A percentile compares a stretch with the other conserved stretches of the same genome.
Conservation (phyloP, 2,888 invertebrate genomes). For the Aphidius colemani region DNA sequence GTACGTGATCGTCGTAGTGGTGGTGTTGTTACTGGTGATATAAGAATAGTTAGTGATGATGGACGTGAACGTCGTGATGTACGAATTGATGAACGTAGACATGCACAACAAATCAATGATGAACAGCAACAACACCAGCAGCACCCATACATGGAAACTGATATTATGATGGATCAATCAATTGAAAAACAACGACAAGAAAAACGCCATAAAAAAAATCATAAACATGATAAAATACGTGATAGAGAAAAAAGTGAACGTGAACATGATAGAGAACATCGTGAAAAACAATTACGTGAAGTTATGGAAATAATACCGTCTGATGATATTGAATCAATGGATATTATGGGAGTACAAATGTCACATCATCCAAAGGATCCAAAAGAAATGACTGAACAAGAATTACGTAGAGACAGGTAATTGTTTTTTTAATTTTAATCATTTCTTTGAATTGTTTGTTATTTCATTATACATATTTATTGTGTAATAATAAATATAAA, state of each 20-base stretch:
- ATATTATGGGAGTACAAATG: slow-evolving; percentile 48
- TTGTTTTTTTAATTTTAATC: slow-evolving; percentile 9
- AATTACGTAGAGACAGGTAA: slow-evolving; percentile 65
- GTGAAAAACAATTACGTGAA: slow-evolving; percentile 52
- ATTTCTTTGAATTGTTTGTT: neutral
- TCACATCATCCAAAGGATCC: slow-evolving; percentile 47
- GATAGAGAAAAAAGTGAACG: slow-evolving; percentile 60
- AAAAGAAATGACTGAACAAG: slow-evolving; percentile 58
- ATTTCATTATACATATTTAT: slow-evolving; percentile 18
- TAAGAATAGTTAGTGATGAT: slow-evolving; percentile 37
- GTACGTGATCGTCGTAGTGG: slow-evolving; percentile 38
- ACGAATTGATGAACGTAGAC: neutral
- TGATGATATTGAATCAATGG: slow-evolving; percentile 56
- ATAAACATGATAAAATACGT: slow-evolving; percentile 65
- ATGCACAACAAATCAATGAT: slow-evolving; percentile 7
- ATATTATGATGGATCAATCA: slow-evolving; percentile 43
- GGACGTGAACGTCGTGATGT: neutral
- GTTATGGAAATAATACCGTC: slow-evolving; percentile 53
- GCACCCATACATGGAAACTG: slow-evolving; percentile 46
- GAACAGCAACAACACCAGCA: slow-evolving; percentile 44
- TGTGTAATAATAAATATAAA: slow-evolving; percentile 1
- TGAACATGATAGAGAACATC: slow-evolving; percentile 49
- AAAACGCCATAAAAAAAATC: slow-evolving; percentile 55
- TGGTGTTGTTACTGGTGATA: slow-evolving; percentile 33
- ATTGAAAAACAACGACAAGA: slow-evolving; percentile 36